Evolutionary conservation across 2,888 invertebrate genomes (phyloP).

Genomic region (Neoitamus cyanurus): DNA sequence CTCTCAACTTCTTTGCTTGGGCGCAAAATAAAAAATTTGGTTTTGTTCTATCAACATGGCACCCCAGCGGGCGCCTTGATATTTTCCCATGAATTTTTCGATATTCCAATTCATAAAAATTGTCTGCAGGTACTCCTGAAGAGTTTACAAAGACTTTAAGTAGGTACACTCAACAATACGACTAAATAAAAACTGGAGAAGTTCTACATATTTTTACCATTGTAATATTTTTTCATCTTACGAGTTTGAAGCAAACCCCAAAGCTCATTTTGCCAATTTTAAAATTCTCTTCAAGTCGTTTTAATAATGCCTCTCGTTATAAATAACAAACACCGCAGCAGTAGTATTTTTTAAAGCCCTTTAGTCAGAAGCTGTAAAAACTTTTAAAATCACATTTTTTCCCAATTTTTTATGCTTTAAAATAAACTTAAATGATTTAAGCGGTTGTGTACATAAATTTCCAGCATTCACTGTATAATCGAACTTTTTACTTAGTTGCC

Average conservation of each 20-base stretch:
- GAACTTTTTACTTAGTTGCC: slow-evolving; percentile 30
- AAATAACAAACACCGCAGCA: too few species aligned
- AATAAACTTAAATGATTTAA: not conserved
- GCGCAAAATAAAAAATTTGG: too few species aligned
- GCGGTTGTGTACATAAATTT: not conserved
- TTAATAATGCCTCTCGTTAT: too few species aligned
- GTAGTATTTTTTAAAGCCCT: too few species aligned
- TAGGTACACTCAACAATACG: not conserved
- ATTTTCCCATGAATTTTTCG: not conserved
- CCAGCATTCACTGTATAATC: slow-evolving; percentile 5
- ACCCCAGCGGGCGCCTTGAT: too few species aligned
- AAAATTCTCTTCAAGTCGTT: not conserved
- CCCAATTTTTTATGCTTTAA: not conserved
- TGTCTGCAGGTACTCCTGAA: not conserved
- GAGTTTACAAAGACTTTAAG: not conserved
- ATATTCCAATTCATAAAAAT: not conserved
- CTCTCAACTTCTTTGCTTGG: too few species aligned
- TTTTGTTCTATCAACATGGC: too few species aligned
- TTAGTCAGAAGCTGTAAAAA: too few species aligned
- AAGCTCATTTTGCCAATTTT: not conserved
- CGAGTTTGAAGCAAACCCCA: not conserved
- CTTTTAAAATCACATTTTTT: not conserved
- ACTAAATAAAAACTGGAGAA: too few species aligned
- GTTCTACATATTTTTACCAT: too few species aligned
- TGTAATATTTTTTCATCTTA: not conserved